Evolutionary conservation across 2,888 invertebrate genomes (phyloP), one percentile per base, ranked within the genome.

Genomic region (Andrena haemorrhoa): DNA sequence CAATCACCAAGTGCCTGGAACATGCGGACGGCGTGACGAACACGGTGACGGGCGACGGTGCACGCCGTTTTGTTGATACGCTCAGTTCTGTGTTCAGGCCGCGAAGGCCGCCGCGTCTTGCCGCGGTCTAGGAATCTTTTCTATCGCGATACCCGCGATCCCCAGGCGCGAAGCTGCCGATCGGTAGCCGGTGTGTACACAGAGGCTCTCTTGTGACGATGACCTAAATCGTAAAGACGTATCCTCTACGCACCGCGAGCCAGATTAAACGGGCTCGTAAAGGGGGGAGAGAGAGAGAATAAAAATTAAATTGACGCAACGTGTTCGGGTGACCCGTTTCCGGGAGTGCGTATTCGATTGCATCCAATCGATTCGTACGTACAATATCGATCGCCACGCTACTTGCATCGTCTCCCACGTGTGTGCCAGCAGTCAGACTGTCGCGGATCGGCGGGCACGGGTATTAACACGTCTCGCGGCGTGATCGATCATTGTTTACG

Each of bases 1-100:
- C 88, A 82, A 86, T 83, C 83, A 82, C 86, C 20, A 84, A 85
- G 82, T 87, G 86, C 86, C 89, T 82, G 83, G 88, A 91, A 84
- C 84, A 91, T 89, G 91, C 86, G 85, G 90, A 88, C 88, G 87
- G 90, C 89, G 87, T 91, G 91, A 91, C 91, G 86, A 88, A 89
- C 78, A 78, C 83, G 56, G 56, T 56, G 56, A 56, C 56, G 79
- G 73, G 64, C 80, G 83, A 84, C 88, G 86, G 85, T 83, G 82
- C 86, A 79, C 84, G 88, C 90, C 87, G 90, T 86, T 85, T 89
- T 88, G 88, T 89, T 89, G 89, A 89, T 87, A 89, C 86, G 61
- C 71, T 85, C 80, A 87, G 86, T 86, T 87, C 89, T 83, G 86
- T 86, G 84, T 89, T 85, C 89, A 89, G 90, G 89, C 91, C 91